Percentiles rank a stretch among this genome's conserved stretches.
These are phyloP conservation scores for Phengaris alcon DNA, from an alignment of 2,888 invertebrate genomes.

Conservation along the genomic window DNA sequence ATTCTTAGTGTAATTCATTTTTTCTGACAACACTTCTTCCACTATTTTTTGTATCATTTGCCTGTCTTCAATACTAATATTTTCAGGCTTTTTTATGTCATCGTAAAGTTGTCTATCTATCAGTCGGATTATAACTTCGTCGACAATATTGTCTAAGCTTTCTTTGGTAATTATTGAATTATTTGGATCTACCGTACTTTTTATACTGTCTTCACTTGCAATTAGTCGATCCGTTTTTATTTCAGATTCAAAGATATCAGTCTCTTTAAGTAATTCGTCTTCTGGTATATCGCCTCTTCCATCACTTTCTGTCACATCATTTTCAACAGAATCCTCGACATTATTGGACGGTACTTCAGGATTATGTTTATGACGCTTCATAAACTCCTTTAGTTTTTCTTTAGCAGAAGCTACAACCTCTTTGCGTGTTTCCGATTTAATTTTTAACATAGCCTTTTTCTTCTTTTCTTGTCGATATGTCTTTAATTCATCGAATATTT, in stretches of 20 bases:
- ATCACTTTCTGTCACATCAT: constrained; percentile 46
- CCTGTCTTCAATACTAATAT: constrained; percentile 67
- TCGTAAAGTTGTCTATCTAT: constrained; percentile 76
- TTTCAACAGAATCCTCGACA: constrained; percentile 47
- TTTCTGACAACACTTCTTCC: constrained; percentile 69
- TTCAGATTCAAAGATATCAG: constrained; percentile 1
- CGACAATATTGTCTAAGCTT: constrained; percentile 69
- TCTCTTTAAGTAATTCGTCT: constrained; percentile 38
- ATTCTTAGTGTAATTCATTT: constrained; percentile 59
- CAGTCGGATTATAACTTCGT: constrained; percentile 69
- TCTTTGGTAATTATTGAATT: constrained; percentile 47
- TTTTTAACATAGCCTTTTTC: constrained; percentile 68
- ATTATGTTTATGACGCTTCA: constrained; percentile 71
- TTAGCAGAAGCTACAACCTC: constrained; percentile 74
- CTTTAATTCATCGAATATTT: constrained; percentile 55
- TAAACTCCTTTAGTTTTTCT: constrained; percentile 72
- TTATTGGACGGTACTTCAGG: constrained; percentile 59
- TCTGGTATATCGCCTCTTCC: constrained; percentile 63
- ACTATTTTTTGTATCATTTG: constrained; percentile 70
- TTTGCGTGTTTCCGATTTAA: constrained; percentile 69
- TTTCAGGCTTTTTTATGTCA: constrained; percentile 73
- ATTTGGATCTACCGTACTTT: constrained; percentile 32
- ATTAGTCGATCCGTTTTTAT: background rate
- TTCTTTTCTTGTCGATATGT: constrained; percentile 58
- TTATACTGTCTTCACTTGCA: constrained; percentile 29